Evolutionary conservation across 2,797 vertebrate species (phyloP), one percentile per base, ranked within the genome.

Genomic region (Centroberyx gerrardi): DNA sequence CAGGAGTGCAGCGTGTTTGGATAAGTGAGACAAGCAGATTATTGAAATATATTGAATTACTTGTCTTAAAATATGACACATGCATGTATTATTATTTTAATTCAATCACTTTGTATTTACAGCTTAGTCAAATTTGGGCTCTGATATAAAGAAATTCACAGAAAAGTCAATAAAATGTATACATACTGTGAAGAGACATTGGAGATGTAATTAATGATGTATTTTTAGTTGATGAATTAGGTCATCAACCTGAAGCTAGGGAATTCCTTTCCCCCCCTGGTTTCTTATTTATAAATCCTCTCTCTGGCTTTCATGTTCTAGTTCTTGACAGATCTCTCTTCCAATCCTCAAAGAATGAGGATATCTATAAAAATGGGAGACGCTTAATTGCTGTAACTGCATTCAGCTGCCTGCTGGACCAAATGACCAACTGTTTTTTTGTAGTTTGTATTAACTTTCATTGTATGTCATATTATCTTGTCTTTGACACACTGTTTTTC

Each of bases 401-500:
- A 36, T 17, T 36, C 55, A 51, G 29, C n/a, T 38, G 48, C 29
- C 28, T 51, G 48, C 46, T 22, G 18, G 48, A 14, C 31, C 58
- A 46, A 44, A 18, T 64, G 52, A 17, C 59, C 64, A 59, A 40
- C 31, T 55, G 36, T 84, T 76, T 8, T 22, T 22, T 22, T 22
- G 22, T 22, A 22, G 59, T 59, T 65, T 64, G 60, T 68, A 36
- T 72, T 18, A 40, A 54, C 36, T 29, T 42, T 40, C 68, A 85
- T 72, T 88, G 5, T 73, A 85, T 86, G 83, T 68, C 83, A 83
- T 53, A 9, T 64, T 42, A 66, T 73, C 54, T 69, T 62, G 42
- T 62, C 28, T 72, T 31, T 54, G 70, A 74, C 54, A 52, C 44
- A 15, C 28, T 51, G n/a, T 65, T 67, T 62, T 49, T 51, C 40